phyloP scores from a whole-genome alignment of 2,113 vertebrate genomes.

The Montifringilla adamsi region DNA sequence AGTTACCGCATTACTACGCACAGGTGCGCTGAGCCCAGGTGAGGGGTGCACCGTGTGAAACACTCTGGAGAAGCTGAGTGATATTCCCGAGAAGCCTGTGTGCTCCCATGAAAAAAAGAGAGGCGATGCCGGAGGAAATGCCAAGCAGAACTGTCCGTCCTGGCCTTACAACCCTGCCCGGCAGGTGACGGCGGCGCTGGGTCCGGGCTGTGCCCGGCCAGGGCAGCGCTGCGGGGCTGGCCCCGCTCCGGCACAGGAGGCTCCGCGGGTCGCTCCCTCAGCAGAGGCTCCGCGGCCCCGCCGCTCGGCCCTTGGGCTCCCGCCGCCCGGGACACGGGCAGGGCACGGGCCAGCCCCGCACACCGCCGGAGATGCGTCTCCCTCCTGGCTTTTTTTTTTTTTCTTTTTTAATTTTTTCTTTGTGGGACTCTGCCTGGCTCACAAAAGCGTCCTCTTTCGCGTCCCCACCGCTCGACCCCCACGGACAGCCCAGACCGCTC shows the following conservation, averaged over 20 bases:
- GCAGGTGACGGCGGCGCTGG: not conserved
- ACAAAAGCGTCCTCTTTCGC: not conserved
- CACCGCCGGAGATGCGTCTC: no score
- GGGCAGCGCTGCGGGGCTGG: not conserved
- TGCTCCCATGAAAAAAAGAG: fast-evolving
- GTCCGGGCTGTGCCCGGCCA: not conserved
- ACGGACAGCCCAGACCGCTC: not conserved
- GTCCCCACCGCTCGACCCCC: not conserved
- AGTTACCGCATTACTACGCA: fast-evolving
- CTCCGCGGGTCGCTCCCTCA: no score
- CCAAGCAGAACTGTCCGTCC: not conserved
- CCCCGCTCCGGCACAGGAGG: fast-evolving
- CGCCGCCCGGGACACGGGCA: not conserved
- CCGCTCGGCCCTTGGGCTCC: not conserved
- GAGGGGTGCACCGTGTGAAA: fast-evolving
- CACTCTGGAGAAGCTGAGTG: fast-evolving
- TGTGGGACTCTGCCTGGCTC: not conserved
- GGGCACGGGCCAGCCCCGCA: not conserved
- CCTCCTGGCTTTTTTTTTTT: no score
- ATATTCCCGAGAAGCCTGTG: fast-evolving
- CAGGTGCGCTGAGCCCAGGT: fast-evolving
- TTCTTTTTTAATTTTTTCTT: no score
- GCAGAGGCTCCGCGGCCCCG: no score
- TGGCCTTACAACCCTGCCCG: fast-evolving
- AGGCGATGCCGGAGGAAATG: not conserved